These are phyloP conservation scores for Cryptosula pallasiana DNA, from an alignment of 2,888 invertebrate species.

Conservation along the genomic window DNA sequence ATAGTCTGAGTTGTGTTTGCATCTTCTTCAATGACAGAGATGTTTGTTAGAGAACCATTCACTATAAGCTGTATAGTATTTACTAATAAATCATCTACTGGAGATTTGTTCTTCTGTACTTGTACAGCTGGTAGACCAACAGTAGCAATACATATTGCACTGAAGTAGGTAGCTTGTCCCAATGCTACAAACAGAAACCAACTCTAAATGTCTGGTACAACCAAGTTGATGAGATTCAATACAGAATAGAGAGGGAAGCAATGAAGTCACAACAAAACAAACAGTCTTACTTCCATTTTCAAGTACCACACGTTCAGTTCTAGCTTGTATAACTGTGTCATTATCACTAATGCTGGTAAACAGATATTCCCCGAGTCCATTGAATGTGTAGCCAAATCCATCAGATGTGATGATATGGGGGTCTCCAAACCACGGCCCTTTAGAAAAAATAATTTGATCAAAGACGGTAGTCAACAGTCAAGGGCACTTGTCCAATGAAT, in stretches of 20 bases:
- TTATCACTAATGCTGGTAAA: background rate
- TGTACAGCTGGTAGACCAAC: constrained; percentile 4
- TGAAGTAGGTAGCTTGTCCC: constrained; percentile 9
- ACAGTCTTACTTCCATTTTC: background rate
- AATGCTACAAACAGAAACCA: background rate
- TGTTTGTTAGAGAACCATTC: background rate
- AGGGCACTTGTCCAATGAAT: background rate
- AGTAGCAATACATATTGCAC: background rate
- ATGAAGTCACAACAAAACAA: background rate
- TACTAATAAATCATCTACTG: background rate
- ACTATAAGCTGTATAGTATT: background rate
- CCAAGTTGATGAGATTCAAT: background rate
- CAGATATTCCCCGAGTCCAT: constrained; percentile 11
- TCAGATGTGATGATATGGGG: constrained; percentile 17
- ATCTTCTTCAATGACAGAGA: constrained; percentile 3
- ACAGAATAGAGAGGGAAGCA: background rate
- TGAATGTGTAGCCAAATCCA: constrained; percentile 1
- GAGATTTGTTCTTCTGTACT: constrained; percentile 6
- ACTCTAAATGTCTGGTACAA: background rate
- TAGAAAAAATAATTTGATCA: too few species aligned
- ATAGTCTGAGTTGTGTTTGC: constrained; percentile 16
- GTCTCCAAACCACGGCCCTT: constrained; percentile 20
- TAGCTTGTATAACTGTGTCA: constrained; percentile 13
- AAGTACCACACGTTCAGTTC: background rate
- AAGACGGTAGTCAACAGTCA: too few species aligned